Conservation (phyloP, 1,140 invertebrate species). For the Tenebrio molitor region DNA sequence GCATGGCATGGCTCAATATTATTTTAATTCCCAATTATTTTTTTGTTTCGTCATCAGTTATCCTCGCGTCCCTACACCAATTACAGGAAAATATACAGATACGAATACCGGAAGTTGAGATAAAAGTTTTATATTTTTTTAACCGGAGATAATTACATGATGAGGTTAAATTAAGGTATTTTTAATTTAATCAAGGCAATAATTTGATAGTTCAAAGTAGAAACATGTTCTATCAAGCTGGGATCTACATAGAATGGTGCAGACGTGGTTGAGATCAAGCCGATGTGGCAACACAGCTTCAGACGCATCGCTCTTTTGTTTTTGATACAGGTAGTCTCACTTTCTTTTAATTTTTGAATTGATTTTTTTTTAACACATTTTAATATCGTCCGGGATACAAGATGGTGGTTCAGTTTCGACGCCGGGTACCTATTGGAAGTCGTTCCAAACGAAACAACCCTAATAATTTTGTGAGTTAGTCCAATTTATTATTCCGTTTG, state of each 20-base stretch:
- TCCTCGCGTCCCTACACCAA: neutral
- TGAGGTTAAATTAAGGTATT: constrained; percentile 24
- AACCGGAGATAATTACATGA: constrained; percentile 1
- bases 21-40: too few species aligned
- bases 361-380: too few species aligned
- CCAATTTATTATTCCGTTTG: too few species aligned
- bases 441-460: too few species aligned
- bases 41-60: constrained; percentile 2
- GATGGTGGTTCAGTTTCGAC: too few species aligned
- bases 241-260: constrained; percentile 29
- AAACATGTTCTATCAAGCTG: constrained; percentile 26
- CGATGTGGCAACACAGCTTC: constrained; percentile 12
- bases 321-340: too few species aligned
- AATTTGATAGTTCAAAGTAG: constrained; percentile 29
- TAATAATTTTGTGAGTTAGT: too few species aligned
- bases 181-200: constrained; percentile 37
- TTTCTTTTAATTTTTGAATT: too few species aligned
- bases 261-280: constrained; percentile 35
- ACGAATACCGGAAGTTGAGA: neutral
- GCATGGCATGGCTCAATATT: constrained; percentile 29
- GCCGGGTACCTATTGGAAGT: too few species aligned
- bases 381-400: too few species aligned
- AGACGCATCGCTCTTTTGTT: neutral
- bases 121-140: neutral
- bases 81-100: neutral